phyloP scores from a whole-genome alignment of 2,888 invertebrate genomes.

The Pterostichus niger region DNA sequence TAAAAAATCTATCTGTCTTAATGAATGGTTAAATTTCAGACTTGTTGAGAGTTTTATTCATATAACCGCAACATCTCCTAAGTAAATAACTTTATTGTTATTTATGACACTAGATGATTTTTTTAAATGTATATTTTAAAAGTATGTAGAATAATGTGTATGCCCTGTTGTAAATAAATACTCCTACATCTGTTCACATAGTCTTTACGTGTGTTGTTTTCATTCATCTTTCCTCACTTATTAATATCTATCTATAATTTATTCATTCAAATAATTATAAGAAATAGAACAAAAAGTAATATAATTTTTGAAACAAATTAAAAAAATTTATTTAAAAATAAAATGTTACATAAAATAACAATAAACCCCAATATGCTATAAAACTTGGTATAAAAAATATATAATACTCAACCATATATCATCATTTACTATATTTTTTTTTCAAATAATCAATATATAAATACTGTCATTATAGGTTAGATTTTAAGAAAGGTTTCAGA shows the following conservation, averaged over 20 bases:
- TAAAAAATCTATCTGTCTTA: conserved; percentile 27
- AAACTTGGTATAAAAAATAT: conserved; percentile 33
- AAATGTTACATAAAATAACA: not conserved
- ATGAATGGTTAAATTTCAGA: conserved; percentile 57
- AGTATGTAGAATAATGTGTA: conserved; percentile 76
- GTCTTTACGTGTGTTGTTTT: conserved; percentile 60
- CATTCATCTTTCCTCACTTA: conserved; percentile 5
- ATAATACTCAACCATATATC: conserved; percentile 24
- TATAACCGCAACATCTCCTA: conserved; percentile 57
- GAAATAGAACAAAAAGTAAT: not conserved
- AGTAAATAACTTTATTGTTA: conserved; percentile 72
- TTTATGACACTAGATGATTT: conserved; percentile 76
- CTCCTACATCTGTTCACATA: conserved; percentile 68
- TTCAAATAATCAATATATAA: not conserved
- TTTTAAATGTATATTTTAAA: conserved; percentile 77
- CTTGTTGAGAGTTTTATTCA: conserved; percentile 50
- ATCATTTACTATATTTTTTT: not conserved
- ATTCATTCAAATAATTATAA: conserved; percentile 17
- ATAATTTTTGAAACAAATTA: not conserved
- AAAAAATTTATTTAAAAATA: conserved; percentile 5
- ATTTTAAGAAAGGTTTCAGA: conserved; percentile 89
- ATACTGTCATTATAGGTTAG: conserved; percentile 80
- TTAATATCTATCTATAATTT: too few species aligned
- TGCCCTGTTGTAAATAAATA: conserved; percentile 78
- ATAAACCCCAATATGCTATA: not conserved